Conservation (phyloP, 1,140 invertebrate genomes). For the Triops longicaudatus region DNA sequence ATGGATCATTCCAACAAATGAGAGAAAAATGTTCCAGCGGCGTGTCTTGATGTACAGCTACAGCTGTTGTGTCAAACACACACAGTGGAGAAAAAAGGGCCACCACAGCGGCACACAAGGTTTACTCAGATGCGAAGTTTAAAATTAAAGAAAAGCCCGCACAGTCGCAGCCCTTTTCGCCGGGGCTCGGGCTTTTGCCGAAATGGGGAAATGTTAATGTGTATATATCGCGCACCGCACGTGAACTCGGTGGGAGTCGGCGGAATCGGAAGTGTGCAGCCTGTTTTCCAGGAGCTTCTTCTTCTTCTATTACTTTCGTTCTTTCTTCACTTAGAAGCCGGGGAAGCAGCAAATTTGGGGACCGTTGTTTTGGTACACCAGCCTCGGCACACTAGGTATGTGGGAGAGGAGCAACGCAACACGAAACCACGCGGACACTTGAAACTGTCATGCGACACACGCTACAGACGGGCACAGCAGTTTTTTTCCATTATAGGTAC, state of each 20-base stretch:
- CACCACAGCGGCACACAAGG: neutral
- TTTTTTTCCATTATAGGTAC: neutral
- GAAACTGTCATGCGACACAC: constrained; percentile 10
- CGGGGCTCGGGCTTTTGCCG: neutral
- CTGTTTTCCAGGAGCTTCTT: constrained; percentile 12
- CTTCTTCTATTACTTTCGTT: neutral
- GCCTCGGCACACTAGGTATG: neutral
- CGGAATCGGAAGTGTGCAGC: constrained; percentile 4
- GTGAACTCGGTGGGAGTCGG: constrained; percentile 5
- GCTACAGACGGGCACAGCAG: neutral
- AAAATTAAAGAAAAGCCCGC: neutral
- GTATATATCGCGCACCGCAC: constrained; percentile 5
- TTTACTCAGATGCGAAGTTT: neutral
- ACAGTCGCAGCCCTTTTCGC: neutral
- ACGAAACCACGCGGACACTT: constrained; percentile 9
- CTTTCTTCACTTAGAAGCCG: neutral
- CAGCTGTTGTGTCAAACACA: constrained; percentile 11
- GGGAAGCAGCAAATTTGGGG: neutral
- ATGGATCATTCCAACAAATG: neutral
- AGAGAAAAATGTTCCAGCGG: neutral
- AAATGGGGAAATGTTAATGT: neutral
- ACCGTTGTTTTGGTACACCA: neutral
- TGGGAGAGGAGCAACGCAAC: neutral
- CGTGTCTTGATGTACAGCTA: neutral
- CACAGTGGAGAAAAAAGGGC: neutral